Evolutionary conservation across 2,888 invertebrate genomes (phyloP).

Genomic region (Trisateles emortualis): DNA sequence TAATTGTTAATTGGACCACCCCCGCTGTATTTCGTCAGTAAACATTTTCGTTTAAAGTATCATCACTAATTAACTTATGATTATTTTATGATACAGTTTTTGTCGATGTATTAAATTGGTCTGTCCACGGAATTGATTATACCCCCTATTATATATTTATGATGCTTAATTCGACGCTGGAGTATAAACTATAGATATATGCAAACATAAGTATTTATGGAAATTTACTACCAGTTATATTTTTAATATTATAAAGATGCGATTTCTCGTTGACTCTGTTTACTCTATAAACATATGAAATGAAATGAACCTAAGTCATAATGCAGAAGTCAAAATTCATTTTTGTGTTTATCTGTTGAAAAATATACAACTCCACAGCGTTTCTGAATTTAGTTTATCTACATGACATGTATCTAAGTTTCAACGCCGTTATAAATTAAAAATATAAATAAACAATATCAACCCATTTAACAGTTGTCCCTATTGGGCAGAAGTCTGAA

Average conservation of each 20-base stretch:
- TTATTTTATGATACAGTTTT: conserved; percentile 63
- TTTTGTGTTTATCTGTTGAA: too few relatives aligned
- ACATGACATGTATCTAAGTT: too few relatives aligned
- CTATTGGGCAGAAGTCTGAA: too few relatives aligned
- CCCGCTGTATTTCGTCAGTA: conserved; percentile 52
- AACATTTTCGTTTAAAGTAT: conserved; percentile 49
- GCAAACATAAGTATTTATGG: conserved; percentile 20
- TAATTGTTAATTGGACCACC: conserved; percentile 65
- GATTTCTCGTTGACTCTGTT: too few relatives aligned
- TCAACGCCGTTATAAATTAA: too few relatives aligned
- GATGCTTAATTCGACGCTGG: conserved; percentile 67
- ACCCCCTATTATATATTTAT: conserved; percentile 68
- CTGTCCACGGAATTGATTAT: conserved; percentile 59
- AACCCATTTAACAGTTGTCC: too few relatives aligned
- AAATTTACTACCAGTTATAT: conserved; percentile 22
- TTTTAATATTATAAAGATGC: not conserved
- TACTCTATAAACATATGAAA: too few relatives aligned
- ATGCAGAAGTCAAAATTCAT: too few relatives aligned
- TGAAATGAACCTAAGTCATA: too few relatives aligned
- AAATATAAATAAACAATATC: too few relatives aligned
- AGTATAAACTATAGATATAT: conserved; percentile 32
- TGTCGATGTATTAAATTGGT: conserved; percentile 58
- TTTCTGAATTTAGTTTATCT: too few relatives aligned
- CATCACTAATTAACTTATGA: conserved; percentile 66
- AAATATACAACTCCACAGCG: too few relatives aligned